These are phyloP conservation scores for Spodoptera litura DNA, from an alignment of 1,140 invertebrate species.

Conservation along the genomic window DNA sequence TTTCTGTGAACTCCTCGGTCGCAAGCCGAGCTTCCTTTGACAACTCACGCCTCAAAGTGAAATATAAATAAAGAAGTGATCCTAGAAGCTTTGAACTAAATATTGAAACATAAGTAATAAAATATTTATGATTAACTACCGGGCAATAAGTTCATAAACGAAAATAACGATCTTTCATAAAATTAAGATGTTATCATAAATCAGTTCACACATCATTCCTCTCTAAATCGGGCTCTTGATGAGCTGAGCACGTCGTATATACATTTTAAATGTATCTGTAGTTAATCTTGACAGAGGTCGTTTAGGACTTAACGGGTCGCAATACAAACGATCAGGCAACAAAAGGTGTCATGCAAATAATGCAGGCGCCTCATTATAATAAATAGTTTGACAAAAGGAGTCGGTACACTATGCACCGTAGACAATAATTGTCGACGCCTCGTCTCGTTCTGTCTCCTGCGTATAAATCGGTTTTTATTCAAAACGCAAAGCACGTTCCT, in stretches of 20 bases:
- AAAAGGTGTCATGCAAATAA: constrained; percentile 36
- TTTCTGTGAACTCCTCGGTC: no score
- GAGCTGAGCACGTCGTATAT: constrained; percentile 2
- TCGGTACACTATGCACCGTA: neutral
- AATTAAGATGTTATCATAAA: constrained; percentile 34
- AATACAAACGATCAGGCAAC: constrained; percentile 29
- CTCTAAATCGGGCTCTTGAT: constrained; percentile 16
- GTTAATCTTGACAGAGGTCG: constrained; percentile 26
- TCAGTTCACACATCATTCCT: neutral
- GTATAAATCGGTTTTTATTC: neutral
- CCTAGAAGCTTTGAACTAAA: no score
- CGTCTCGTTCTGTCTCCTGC: neutral
- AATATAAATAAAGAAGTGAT: no score
- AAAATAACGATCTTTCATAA: constrained; percentile 19
- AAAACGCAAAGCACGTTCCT: neutral
- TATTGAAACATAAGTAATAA: constrained; percentile 3
- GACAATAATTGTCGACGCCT: neutral
- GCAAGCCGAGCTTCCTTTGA: no score
- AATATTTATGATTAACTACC: constrained; percentile 27
- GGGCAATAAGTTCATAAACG: constrained; percentile 13
- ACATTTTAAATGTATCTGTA: constrained; percentile 34
- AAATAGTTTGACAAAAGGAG: constrained; percentile 6
- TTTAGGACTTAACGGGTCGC: constrained; percentile 12
- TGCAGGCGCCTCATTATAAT: constrained; percentile 42
- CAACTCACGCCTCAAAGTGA: no score